Percentiles rank a stretch among this genome's conserved stretches.
Conservation (phyloP, 2,113 vertebrate genomes). For the Tamias sibiricus region DNA sequence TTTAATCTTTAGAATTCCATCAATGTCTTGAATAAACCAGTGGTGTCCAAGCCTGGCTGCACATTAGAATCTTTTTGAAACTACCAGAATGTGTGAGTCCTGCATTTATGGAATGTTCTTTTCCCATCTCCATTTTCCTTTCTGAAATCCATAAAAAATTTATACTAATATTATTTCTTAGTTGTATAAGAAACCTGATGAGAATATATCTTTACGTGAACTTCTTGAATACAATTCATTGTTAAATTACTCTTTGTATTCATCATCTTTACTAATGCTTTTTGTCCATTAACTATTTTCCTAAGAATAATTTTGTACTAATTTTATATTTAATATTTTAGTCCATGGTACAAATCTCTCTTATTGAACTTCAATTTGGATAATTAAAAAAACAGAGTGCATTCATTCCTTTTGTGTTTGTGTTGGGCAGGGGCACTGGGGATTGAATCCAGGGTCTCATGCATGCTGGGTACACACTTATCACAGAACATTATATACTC, state of each 20-base stretch:
- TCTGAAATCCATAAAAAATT: background rate
- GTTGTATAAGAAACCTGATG: slow-evolving; percentile 24
- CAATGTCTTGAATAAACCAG: background rate
- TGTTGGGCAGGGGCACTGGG: no score
- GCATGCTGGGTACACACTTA: background rate
- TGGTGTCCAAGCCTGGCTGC: background rate
- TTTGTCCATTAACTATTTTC: background rate
- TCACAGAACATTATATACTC: no score
- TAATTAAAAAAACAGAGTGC: background rate
- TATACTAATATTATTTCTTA: background rate
- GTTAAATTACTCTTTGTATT: slow-evolving; percentile 14
- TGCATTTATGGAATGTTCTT: background rate
- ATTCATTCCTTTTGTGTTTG: background rate
- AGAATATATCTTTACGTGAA: background rate
- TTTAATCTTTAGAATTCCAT: slow-evolving; percentile 40
- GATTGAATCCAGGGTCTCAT: no score
- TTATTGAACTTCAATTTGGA: slow-evolving; percentile 26
- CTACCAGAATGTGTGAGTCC: background rate
- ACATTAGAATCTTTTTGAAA: slow-evolving; percentile 9
- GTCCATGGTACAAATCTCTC: background rate
- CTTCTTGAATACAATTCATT: background rate
- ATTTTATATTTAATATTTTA: slow-evolving; percentile 31
- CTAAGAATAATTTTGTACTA: background rate
- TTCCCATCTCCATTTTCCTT: background rate
- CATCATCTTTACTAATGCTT: background rate